Conservation (phyloP, 2,797 vertebrate genomes). For the Sebastes glaucus region DNA sequence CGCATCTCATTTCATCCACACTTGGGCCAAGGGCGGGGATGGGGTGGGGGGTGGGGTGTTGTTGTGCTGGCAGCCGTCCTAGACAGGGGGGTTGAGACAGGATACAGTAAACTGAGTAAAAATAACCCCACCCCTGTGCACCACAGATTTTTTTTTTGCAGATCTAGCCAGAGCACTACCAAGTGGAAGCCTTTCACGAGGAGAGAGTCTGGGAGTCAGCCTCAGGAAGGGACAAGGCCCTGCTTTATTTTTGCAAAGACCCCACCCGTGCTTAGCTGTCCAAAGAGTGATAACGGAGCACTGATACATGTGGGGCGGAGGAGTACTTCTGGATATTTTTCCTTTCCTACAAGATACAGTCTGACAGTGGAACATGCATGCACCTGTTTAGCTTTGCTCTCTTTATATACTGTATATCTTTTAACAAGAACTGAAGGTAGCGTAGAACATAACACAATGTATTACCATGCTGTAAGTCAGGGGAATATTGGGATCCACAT, state of each 20-base stretch:
- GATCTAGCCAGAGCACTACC: conserved; percentile 35
- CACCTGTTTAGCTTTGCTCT: neutral
- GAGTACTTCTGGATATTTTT: neutral
- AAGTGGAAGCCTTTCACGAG: conserved; percentile 50
- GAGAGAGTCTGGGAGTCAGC: conserved; percentile 33
- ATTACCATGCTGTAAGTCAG: neutral
- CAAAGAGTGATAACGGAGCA: conserved; percentile 57
- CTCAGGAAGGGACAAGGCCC: conserved; percentile 54
- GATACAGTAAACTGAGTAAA: conserved; percentile 84
- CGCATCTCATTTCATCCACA: conserved; percentile 67
- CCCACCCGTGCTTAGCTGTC: conserved; percentile 46
- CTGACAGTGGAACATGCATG: neutral
- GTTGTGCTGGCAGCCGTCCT: conserved; percentile 55
- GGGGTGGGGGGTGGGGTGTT: conserved; percentile 37
- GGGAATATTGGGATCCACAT: neutral
- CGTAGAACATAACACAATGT: neutral
- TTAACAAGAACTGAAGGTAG: neutral
- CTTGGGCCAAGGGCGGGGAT: conserved; percentile 20
- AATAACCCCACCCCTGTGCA: conserved; percentile 76
- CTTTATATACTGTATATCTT: neutral
- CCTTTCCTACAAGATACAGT: neutral
- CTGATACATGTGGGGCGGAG: conserved; percentile 18
- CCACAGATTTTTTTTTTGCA: conserved; percentile 53
- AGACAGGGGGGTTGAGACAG: conserved; percentile 59
- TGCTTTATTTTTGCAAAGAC: conserved; percentile 58